Evolutionary conservation across 2,797 vertebrate genomes (phyloP), one percentile per base, ranked within the genome.

Genomic region (Chelmon rostratus): DNA sequence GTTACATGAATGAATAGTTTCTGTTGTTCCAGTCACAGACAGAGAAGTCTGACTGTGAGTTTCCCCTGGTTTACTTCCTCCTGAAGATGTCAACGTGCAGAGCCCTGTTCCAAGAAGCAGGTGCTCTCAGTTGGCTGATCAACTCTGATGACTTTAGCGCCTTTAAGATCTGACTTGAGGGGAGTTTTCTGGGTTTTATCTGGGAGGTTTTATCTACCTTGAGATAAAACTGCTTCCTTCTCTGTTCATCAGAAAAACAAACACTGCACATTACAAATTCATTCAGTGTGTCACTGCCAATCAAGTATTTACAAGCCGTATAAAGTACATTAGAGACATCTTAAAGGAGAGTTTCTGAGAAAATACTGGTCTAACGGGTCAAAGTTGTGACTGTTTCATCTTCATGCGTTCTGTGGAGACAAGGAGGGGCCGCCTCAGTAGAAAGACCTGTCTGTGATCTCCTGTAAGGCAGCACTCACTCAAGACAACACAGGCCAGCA

Each of bases 1-100:
- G 67, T 78, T 42, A 68, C 9, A 33, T 2, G 5, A 74, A 57
- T n/a, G 4, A 81, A 49, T 67, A 35, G 67, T 58, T 28, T 47
- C 9, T 64, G 16, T 68, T 28, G 0, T 42, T 69, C 21, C 12
- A 10, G 46, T 64, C 67, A 68, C 33, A 49, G 4, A 38, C 57
- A 52, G 28, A n/a, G 25, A 44, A 40, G 28, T n/a, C 2, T 59
- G 70, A 54, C 18, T 44, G 62, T 38, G n/a, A n/a, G 49, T 49
- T 76, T 23, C 21, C 13, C 4, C 2, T 1, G 6, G 28, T 5
- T 31, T 44, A 1, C 63, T 23, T 50, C 50, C 25, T 38, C 1
- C 8, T 6, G 8, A 37, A 7, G 19, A 25, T 2, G 10, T 23
- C 12, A 10, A 4, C 25, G 19, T 38, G 42, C 4, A 18, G 12